Conservation (phyloP, 2,888 invertebrate genomes). For the Eupithecia centaureata region DNA sequence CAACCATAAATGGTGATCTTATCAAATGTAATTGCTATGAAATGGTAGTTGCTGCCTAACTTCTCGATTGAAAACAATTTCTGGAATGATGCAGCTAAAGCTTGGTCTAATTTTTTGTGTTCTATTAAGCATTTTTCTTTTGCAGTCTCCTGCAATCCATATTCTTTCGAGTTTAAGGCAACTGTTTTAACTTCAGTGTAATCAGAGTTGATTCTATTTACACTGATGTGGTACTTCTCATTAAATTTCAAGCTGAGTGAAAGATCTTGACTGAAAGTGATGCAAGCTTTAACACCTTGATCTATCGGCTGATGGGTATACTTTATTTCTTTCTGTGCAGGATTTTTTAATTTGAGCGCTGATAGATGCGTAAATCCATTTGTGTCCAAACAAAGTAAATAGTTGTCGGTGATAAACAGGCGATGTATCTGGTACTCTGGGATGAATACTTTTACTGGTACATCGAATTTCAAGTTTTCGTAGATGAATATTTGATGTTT, state of each 20-base stretch:
- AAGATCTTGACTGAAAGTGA: conserved; percentile 46
- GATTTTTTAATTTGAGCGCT: conserved; percentile 64
- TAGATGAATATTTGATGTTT: conserved; percentile 72
- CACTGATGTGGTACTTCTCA: conserved; percentile 50
- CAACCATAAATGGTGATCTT: conserved; percentile 56
- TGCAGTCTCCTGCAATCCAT: conserved; percentile 36
- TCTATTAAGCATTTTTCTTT: conserved; percentile 50
- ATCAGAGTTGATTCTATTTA: conserved; percentile 58
- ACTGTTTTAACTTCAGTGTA: conserved; percentile 53
- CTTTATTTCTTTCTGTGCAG: conserved; percentile 57
- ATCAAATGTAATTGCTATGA: conserved; percentile 60
- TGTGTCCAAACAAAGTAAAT: conserved; percentile 64
- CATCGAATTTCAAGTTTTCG: conserved; percentile 56
- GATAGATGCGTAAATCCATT: conserved; percentile 59
- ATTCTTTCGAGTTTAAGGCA: conserved; percentile 42
- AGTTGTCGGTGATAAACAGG: conserved; percentile 57
- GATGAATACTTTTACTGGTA: conserved; percentile 48
- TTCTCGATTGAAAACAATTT: conserved; percentile 44
- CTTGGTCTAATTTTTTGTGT: conserved; percentile 39
- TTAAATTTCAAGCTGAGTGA: conserved; percentile 59
- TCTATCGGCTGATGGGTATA: conserved; percentile 55
- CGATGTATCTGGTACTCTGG: conserved; percentile 62
- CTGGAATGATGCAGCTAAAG: conserved; percentile 43
- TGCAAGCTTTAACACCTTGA: conserved; percentile 48
- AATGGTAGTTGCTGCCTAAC: conserved; percentile 33